Evolutionary conservation across 2,888 invertebrate species (phyloP).

Genomic region (Zeuzera pyrina): DNA sequence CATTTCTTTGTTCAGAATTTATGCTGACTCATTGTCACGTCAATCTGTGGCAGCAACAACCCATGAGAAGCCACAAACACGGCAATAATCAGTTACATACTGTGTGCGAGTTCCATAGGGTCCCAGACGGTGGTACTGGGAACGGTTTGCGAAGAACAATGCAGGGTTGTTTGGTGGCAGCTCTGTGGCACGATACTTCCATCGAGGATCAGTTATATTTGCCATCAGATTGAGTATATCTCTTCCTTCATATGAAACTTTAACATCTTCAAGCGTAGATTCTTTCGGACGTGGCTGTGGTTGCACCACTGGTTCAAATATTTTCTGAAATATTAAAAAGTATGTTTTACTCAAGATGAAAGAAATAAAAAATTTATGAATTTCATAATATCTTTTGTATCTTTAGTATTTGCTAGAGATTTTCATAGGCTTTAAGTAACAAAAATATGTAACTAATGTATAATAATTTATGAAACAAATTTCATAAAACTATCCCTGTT

Average conservation of each 20-base stretch:
- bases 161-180: slow-evolving; percentile 71
- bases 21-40: slow-evolving; percentile 35
- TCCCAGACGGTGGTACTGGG: slow-evolving; percentile 74
- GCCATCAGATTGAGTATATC: slow-evolving; percentile 74
- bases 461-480: no score
- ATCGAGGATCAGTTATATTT: slow-evolving; percentile 66
- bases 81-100: slow-evolving; percentile 70
- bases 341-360: background rate
- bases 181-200: slow-evolving; percentile 69
- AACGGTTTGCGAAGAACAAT: slow-evolving; percentile 76
- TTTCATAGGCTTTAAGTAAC: no score
- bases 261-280: slow-evolving; percentile 44
- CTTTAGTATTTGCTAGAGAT: no score
- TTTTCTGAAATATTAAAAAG: slow-evolving; percentile 50
- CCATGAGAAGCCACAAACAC: slow-evolving; percentile 65
- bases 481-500: no score
- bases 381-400: no score
- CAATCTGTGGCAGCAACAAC: slow-evolving; percentile 63
- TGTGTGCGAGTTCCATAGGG: slow-evolving; percentile 70
- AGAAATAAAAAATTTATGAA: background rate
- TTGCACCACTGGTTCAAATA: slow-evolving; percentile 57
- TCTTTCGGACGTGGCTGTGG: slow-evolving; percentile 60
- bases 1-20: slow-evolving; percentile 49
- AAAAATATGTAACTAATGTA: no score
- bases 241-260: slow-evolving; percentile 64